Evolutionary conservation across 1,140 invertebrate species (phyloP), one percentile per base, ranked within the genome.

Genomic region (Cyrtorhinus lividipennis): DNA sequence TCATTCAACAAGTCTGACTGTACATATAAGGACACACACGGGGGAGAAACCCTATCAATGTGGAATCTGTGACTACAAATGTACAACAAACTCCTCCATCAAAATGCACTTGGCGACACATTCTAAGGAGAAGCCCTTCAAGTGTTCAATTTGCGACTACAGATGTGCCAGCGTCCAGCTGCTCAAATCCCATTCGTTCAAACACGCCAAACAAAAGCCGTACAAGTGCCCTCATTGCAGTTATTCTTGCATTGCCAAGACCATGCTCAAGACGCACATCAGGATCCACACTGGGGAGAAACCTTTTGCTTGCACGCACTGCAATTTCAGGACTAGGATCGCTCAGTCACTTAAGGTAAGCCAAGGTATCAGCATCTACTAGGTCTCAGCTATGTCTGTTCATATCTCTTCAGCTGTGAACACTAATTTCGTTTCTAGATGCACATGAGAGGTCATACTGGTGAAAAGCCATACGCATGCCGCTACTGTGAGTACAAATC

Each of bases 381-480:
- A n/a, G n/a, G n/a, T n/a, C n/a, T n/a, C n/a, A n/a, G n/a, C n/a
- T n/a, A n/a, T n/a, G n/a, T n/a, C n/a, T n/a, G n/a, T n/a, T n/a
- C n/a, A n/a, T n/a, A n/a, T n/a, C n/a, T n/a, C n/a, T n/a, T n/a
- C n/a, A n/a, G n/a, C n/a, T n/a, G n/a, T n/a, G n/a, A n/a, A n/a
- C n/a, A n/a, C n/a, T n/a, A n/a, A n/a, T n/a, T n/a, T n/a, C n/a
- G n/a, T 10, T 53, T 53, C 12, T 20, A 53, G 48, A 22, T 53
- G 10, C 82, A 86, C 72, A 83, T 84, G 67, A 82, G 86, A 72
- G 84, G 82, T 0, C 84, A 88, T 70, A 80, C 80, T 2, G 73
- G 77, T 12, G 77, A 77, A 56, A 86, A 85, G 70, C 78, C 81
- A 66, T 84, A 79, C 72, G 72, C 74, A 27, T 87, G 86, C 68